Conservation (phyloP, 2,113 vertebrate genomes). For the Fukomys damarensis region DNA sequence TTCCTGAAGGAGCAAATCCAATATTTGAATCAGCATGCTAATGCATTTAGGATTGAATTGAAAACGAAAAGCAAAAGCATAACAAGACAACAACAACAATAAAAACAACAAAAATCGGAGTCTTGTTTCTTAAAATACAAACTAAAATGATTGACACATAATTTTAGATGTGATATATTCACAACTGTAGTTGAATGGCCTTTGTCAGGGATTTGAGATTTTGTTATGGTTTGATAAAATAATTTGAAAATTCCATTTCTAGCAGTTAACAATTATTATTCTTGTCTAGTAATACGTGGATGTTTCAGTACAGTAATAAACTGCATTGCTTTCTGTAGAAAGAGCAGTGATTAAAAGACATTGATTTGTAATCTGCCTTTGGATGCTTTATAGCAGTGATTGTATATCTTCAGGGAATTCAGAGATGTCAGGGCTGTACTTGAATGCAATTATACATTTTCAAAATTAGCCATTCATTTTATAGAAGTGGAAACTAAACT, state of each 20-base stretch:
- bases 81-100: background rate
- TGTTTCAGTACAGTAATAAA: background rate
- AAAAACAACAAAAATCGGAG: background rate
- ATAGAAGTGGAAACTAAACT: background rate
- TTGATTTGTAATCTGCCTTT: background rate
- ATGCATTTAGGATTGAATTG: background rate
- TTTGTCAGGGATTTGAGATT: background rate
- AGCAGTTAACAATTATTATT: background rate
- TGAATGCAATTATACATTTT: background rate
- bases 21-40: background rate
- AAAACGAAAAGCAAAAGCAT: background rate
- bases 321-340: background rate
- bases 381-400: no score
- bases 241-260: background rate
- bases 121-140: background rate
- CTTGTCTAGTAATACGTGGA: background rate
- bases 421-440: background rate
- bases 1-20: background rate
- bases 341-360: background rate
- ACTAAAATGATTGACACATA: background rate
- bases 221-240: no score
- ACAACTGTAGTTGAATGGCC: background rate
- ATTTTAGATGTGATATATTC: background rate
- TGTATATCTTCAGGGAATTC: background rate
- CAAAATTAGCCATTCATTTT: background rate